Percentiles rank a stretch among this genome's conserved stretches.
Conservation (phyloP, 2,797 vertebrate species). For the Clarias platycephalus region DNA sequence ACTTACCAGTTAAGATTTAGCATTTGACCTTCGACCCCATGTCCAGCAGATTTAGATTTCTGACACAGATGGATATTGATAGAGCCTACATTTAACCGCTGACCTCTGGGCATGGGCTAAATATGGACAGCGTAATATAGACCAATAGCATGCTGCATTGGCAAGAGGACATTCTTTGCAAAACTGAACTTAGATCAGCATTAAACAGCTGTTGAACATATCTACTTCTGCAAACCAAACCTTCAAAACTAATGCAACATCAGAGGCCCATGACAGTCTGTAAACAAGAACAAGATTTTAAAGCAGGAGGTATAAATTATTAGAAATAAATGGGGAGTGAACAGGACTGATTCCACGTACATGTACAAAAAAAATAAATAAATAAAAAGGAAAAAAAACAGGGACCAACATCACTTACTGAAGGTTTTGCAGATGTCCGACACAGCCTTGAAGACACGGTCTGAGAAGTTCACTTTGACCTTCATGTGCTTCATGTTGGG, state of each 20-base stretch:
- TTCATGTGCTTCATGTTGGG: conserved; percentile 99
- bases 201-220: neutral
- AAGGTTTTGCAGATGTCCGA: conserved; percentile 99
- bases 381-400: neutral
- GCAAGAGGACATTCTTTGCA: conserved; percentile 29
- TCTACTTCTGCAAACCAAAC: conserved; percentile 1
- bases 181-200: conserved; percentile 31
- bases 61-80: conserved; percentile 26
- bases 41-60: neutral
- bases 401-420: conserved; percentile 82
- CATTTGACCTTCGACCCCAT: conserved; percentile 1
- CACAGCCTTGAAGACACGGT: conserved; percentile 97
- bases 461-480: conserved; percentile 99
- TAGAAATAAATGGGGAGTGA: neutral
- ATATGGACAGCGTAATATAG: conserved; percentile 37
- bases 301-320: neutral
- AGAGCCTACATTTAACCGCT: neutral
- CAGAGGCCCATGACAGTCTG: neutral
- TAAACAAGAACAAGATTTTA: neutral
- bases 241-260: neutral
- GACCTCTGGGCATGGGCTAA: conserved; percentile 35
- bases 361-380: neutral
- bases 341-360: neutral
- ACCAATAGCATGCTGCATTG: conserved; percentile 10
- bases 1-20: neutral